These are phyloP conservation scores for Brachyopa scutellaris DNA, from an alignment of 2,888 invertebrate genomes.

Conservation along the genomic window DNA sequence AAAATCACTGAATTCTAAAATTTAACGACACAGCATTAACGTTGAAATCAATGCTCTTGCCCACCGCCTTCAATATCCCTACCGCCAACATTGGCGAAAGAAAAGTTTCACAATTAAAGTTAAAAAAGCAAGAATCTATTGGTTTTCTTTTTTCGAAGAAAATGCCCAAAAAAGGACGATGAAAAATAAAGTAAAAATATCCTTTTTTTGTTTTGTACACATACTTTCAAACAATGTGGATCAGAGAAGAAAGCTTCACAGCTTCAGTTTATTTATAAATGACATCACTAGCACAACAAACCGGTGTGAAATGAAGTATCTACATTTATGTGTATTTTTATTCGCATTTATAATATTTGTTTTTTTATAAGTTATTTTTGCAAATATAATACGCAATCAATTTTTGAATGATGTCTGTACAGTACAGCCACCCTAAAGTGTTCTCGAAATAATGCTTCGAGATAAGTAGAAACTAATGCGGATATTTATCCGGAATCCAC, in stretches of 20 bases:
- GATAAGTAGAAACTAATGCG: too few relatives aligned
- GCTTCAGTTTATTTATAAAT: not conserved
- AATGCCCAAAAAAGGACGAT: not conserved
- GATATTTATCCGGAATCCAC: too few relatives aligned
- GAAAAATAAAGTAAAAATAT: too few relatives aligned
- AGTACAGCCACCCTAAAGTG: too few relatives aligned
- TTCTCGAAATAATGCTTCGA: too few relatives aligned
- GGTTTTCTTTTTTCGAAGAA: not conserved
- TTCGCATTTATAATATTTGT: not conserved
- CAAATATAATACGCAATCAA: too few relatives aligned
- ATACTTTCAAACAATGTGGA: not conserved
- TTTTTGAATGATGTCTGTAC: too few relatives aligned
- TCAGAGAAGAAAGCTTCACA: not conserved
- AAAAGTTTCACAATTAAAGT: not conserved
- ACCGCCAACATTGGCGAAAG: too few relatives aligned
- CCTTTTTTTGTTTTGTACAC: not conserved
- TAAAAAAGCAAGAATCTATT: not conserved
- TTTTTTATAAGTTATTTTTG: too few relatives aligned
- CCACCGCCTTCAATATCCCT: too few relatives aligned
- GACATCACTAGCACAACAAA: not conserved
- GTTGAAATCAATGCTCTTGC: slow-evolving; percentile 16
- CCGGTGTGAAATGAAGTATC: not conserved
- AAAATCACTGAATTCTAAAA: slow-evolving; percentile 56
- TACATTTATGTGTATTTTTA: not conserved
- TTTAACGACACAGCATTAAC: slow-evolving; percentile 46